Conservation (phyloP, 2,797 vertebrate species). For the Tapera naevia region DNA sequence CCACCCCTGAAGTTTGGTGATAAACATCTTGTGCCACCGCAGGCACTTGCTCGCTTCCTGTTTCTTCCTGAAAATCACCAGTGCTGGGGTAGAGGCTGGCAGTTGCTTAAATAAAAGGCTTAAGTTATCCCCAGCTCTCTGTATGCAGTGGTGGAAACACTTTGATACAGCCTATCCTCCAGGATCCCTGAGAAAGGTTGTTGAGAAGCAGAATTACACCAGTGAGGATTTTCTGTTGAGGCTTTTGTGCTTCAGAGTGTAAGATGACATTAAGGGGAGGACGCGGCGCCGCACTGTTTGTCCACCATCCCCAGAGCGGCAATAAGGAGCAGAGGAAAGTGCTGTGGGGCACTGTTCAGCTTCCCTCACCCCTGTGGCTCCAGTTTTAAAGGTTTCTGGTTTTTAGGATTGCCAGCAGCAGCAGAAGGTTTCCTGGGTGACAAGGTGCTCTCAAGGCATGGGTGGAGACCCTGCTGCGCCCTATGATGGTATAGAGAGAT, state of each 20-base stretch:
- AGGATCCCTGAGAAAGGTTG: conserved; percentile 51
- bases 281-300: accelerated
- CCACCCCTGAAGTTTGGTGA: neutral
- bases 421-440: neutral
- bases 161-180: neutral
- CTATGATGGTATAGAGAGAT: accelerated
- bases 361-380: neutral
- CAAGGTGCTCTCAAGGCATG: neutral
- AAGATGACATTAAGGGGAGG: neutral
- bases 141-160: neutral
- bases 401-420: neutral
- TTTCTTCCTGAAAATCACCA: neutral
- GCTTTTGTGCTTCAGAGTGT: conserved; percentile 1
- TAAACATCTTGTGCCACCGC: neutral
- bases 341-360: neutral
- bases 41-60: accelerated
- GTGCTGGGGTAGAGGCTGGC: neutral
- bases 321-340: neutral
- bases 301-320: neutral
- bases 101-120: neutral
- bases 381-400: neutral
- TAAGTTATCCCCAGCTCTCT: neutral
- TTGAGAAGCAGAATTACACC: conserved; percentile 39
- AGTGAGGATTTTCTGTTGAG: neutral
- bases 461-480: neutral